Percentiles rank a stretch among this genome's conserved stretches.
Evolutionary conservation across 1,140 invertebrate genomes (phyloP).

Genomic region (Octopus bimaculoides): DNA sequence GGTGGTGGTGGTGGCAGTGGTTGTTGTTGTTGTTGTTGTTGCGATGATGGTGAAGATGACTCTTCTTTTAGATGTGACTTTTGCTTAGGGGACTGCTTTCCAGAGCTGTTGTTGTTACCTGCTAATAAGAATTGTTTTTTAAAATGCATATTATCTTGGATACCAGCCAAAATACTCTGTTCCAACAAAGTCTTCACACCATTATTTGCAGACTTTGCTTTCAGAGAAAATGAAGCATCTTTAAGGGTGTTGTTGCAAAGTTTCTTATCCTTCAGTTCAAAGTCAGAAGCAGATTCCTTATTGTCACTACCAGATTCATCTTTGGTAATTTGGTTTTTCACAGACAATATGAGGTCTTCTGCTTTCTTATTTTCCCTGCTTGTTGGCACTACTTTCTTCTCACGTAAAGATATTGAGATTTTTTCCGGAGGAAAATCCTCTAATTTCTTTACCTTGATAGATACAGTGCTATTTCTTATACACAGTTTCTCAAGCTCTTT

Average conservation of each 20-base stretch:
- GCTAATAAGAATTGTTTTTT: conserved; percentile 50
- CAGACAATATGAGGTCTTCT: background rate
- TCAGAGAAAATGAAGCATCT: background rate
- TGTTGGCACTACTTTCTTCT: conserved; percentile 2
- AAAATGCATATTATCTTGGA: conserved; percentile 53
- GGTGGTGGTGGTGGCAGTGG: conserved; percentile 25
- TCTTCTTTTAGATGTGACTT: background rate
- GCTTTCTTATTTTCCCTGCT: background rate
- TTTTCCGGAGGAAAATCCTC: conserved; percentile 2
- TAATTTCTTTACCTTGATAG: conserved; percentile 6
- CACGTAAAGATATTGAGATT: conserved; percentile 3
- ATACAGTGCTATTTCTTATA: conserved; percentile 5
- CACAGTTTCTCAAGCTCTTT: conserved; percentile 9
- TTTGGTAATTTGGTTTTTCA: background rate
- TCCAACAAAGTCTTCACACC: conserved; percentile 13
- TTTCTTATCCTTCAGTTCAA: background rate
- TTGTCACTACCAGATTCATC: background rate
- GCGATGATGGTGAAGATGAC: conserved; percentile 16
- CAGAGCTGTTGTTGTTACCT: conserved; percentile 49
- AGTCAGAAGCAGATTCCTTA: background rate
- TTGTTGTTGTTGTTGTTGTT: background rate
- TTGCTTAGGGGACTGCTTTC: conserved; percentile 31
- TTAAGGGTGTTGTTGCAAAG: background rate
- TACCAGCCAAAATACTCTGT: conserved; percentile 10
- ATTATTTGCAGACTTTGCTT: conserved; percentile 9